Conservation (phyloP, 2,113 vertebrate genomes). For the Phrynosoma platyrhinos region DNA sequence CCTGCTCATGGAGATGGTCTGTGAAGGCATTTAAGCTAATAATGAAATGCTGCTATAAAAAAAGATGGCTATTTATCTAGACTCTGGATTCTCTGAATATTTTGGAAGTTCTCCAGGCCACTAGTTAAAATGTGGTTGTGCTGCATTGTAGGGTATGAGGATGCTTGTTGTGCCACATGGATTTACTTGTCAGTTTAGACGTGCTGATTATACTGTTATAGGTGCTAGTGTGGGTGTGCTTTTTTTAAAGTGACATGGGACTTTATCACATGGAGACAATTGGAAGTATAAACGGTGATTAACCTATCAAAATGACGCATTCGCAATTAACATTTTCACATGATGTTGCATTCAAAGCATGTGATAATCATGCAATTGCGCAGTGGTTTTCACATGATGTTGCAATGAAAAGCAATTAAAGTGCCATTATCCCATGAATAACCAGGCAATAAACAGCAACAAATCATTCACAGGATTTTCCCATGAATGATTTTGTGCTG, state of each 20-base stretch:
- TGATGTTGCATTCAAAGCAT: no score
- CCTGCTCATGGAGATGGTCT: not conserved
- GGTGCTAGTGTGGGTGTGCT: not conserved
- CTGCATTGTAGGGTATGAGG: not conserved
- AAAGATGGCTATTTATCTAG: slow-evolving; percentile 20
- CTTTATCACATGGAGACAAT: no score
- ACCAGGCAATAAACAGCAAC: no score
- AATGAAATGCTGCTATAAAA: not conserved
- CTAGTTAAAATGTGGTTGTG: slow-evolving; percentile 1
- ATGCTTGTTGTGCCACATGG: slow-evolving; percentile 12
- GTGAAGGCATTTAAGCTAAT: not conserved
- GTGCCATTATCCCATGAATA: no score
- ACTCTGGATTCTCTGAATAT: slow-evolving; percentile 27
- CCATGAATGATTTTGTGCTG: no score
- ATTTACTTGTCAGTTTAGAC: slow-evolving; percentile 26
- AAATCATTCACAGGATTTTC: no score
- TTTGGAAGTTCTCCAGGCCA: slow-evolving; percentile 18
- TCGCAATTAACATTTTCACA: no score
- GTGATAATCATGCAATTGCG: no score
- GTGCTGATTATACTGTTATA: not conserved
- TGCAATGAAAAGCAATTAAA: no score
- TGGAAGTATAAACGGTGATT: no score
- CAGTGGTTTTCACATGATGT: no score
- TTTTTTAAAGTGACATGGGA: not conserved
- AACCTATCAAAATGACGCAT: no score